Evolutionary conservation across 1,140 invertebrate species (phyloP).

Genomic region (silkworm (Bombyx mori)): DNA sequence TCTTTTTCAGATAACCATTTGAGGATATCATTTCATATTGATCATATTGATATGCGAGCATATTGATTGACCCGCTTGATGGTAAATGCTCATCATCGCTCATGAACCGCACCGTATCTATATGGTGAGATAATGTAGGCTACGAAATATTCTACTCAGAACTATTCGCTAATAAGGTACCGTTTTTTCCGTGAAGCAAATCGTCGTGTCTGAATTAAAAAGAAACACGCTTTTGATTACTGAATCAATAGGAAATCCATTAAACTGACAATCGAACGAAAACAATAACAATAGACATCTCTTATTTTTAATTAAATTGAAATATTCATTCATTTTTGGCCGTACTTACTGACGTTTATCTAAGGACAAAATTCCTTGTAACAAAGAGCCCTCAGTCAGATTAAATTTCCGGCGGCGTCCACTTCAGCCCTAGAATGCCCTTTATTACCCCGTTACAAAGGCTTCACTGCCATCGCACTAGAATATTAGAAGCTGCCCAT

Average conservation of each 20-base stretch:
- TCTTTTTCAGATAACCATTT: too few species aligned
- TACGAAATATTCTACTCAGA: too few species aligned
- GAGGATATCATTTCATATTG: too few species aligned
- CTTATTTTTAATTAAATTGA: slow-evolving; percentile 58
- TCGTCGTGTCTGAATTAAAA: neutral
- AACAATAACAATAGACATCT: slow-evolving; percentile 27
- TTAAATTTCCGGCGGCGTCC: slow-evolving; percentile 64
- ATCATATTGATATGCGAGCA: too few species aligned
- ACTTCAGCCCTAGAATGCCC: slow-evolving; percentile 55
- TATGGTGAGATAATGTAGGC: too few species aligned
- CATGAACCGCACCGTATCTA: too few species aligned
- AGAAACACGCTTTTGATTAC: too few species aligned
- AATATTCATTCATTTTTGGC: slow-evolving; percentile 40
- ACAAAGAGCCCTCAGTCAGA: slow-evolving; percentile 54
- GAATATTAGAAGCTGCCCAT: slow-evolving; percentile 54
- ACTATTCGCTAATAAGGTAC: too few species aligned
- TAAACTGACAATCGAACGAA: slow-evolving; percentile 26
- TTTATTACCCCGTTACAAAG: slow-evolving; percentile 62
- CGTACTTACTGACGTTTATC: slow-evolving; percentile 50
- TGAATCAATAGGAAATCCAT: slow-evolving; percentile 15
- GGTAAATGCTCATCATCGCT: too few species aligned
- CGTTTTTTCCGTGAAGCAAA: neutral
- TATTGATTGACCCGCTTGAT: too few species aligned
- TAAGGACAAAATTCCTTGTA: slow-evolving; percentile 51
- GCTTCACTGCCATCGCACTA: slow-evolving; percentile 32